Evolutionary conservation across 2,113 vertebrate genomes (phyloP).

Genomic region (Anhinga rufa): DNA sequence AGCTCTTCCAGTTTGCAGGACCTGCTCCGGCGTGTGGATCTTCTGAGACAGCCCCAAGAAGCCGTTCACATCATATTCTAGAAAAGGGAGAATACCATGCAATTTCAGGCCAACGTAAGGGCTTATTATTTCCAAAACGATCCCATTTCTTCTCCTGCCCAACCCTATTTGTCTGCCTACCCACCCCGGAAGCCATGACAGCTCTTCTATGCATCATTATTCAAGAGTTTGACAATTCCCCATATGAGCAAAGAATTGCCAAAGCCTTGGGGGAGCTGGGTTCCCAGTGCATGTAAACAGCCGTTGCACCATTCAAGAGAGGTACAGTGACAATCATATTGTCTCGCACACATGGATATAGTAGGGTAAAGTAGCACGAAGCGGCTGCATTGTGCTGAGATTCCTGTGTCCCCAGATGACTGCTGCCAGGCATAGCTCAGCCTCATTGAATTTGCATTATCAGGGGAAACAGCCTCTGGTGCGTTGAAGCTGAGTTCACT

Average conservation of each 20-base stretch:
- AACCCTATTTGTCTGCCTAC: not conserved
- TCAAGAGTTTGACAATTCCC: not conserved
- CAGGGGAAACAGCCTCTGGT: not conserved
- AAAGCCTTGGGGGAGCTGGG: not conserved
- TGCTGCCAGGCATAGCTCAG: not conserved
- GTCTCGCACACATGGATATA: not conserved
- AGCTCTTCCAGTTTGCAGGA: conserved; percentile 69
- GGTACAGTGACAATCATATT: not conserved
- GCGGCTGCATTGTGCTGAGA: not conserved
- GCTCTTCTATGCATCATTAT: not conserved
- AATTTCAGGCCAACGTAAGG: not conserved
- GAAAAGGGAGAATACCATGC: not conserved
- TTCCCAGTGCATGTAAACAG: not conserved
- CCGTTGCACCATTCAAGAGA: not conserved
- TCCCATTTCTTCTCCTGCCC: conserved; percentile 2
- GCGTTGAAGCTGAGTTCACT: accelerated
- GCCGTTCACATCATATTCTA: conserved; percentile 74
- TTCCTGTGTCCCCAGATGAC: not conserved
- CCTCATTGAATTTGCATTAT: not conserved
- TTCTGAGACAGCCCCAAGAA: conserved; percentile 73
- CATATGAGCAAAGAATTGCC: not conserved
- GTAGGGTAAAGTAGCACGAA: not conserved
- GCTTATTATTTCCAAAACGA: not conserved
- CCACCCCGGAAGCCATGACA: not conserved
- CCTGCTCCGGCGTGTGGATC: conserved; percentile 71